Percentiles rank a stretch among this genome's conserved stretches.
Conservation (phyloP, 1,140 invertebrate species). For the Onthophagus taurus region DNA sequence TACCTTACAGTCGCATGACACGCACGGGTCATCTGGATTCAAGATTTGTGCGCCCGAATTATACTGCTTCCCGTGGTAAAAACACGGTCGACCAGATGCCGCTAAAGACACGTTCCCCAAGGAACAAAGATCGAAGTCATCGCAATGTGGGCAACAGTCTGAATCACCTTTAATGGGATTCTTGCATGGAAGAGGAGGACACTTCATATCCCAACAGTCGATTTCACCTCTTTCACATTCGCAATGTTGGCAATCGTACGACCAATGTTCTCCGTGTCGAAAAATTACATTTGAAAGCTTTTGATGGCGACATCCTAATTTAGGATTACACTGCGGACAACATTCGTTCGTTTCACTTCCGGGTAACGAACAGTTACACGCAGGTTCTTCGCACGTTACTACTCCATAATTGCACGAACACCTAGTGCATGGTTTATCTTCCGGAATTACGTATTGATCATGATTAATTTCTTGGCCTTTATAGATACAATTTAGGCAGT, state of each 20-base stretch:
- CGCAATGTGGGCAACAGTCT: constrained; percentile 65
- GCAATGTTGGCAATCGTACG: constrained; percentile 83
- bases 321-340: constrained; percentile 68
- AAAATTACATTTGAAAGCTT: constrained; percentile 64
- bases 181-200: constrained; percentile 61
- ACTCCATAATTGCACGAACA: constrained; percentile 55
- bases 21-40: constrained; percentile 56
- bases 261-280: constrained; percentile 74
- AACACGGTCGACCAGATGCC: constrained; percentile 41
- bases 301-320: constrained; percentile 64
- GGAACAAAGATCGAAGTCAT: constrained; percentile 51
- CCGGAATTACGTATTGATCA: constrained; percentile 42
- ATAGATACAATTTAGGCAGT: constrained; percentile 52
- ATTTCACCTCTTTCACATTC: constrained; percentile 72
- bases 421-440: constrained; percentile 47
- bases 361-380: constrained; percentile 51
- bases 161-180: constrained; percentile 52
- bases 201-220: constrained; percentile 75
- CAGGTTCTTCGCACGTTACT: constrained; percentile 48
- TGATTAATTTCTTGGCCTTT: constrained; percentile 48
- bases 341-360: constrained; percentile 51
- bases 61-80: constrained; percentile 48
- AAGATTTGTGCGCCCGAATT: constrained; percentile 49
- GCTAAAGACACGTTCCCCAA: constrained; percentile 23
- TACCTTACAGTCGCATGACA: constrained; percentile 71